Conservation (phyloP, 2,888 invertebrate species). For the Caenorhabditis wallacei region DNA sequence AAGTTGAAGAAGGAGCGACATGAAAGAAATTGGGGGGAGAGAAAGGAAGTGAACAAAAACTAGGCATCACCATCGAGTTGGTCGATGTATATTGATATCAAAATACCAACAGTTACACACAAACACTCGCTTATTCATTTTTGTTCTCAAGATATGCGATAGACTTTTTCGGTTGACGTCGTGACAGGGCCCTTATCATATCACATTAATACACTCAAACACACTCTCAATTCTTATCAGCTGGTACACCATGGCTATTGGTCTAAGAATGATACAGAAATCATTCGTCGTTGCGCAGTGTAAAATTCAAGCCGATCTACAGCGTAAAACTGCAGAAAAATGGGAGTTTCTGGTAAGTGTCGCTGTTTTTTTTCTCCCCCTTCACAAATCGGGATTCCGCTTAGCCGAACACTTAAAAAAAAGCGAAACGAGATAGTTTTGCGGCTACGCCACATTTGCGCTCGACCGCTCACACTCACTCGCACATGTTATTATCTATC, state of each 20-base stretch:
- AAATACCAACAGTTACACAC: conserved; percentile 24
- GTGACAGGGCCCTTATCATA: conserved; percentile 1
- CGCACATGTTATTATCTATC: conserved; percentile 40
- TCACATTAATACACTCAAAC: conserved; percentile 1
- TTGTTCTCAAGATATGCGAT: conserved; percentile 6
- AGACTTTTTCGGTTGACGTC: background rate
- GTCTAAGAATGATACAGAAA: background rate
- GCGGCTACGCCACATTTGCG: conserved; percentile 24
- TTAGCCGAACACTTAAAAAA: conserved; percentile 17
- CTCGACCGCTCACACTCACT: conserved; percentile 31
- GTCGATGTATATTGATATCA: conserved; percentile 18
- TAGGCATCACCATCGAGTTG: conserved; percentile 11
- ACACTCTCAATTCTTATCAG: conserved; percentile 1
- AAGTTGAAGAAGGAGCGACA: conserved; percentile 39
- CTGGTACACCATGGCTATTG: conserved; percentile 5
- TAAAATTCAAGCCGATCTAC: too few relatives aligned
- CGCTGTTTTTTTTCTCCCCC: too few relatives aligned
- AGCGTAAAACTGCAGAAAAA: too few relatives aligned
- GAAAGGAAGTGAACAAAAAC: conserved; percentile 4
- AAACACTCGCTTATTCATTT: conserved; percentile 6
- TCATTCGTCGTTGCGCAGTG: background rate
- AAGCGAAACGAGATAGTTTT: conserved; percentile 27
- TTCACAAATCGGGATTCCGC: background rate
- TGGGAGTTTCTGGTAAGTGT: too few relatives aligned
- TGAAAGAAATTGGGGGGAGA: background rate